Percentiles rank a stretch among this genome's conserved stretches.
These are phyloP conservation scores for Gymnarchus niloticus DNA, from an alignment of 2,113 vertebrate species.

Conservation along the genomic window DNA sequence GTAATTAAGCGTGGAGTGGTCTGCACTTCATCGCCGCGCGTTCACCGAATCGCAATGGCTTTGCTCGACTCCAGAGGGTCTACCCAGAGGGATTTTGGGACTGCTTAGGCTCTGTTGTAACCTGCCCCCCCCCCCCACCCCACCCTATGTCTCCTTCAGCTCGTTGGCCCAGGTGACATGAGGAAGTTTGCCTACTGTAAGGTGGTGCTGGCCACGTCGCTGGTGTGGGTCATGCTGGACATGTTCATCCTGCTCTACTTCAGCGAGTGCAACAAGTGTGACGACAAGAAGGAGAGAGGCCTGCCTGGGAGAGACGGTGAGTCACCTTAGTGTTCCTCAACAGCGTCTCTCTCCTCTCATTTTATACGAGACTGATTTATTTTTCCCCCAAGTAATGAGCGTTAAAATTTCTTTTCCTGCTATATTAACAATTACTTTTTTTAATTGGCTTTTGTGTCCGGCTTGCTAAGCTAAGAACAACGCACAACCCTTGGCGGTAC, in stretches of 20 bases:
- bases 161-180: constrained; percentile 64
- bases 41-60: not conserved
- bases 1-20: not conserved
- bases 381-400: no score
- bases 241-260: constrained; percentile 99
- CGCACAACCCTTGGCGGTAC: not conserved
- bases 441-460: not conserved
- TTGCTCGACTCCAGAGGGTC: not conserved
- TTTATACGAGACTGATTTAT: no score
- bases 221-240: constrained; percentile 98
- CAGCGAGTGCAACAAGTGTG: constrained; percentile 99
- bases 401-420: no score
- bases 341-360: no score
- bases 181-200: constrained; percentile 98
- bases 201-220: constrained; percentile 96
- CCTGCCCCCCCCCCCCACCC: not conserved
- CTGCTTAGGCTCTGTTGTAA: not conserved
- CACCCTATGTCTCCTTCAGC: constrained; percentile 33
- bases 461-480: not conserved
- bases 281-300: constrained; percentile 88
- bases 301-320: constrained; percentile 68
- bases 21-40: not conserved
- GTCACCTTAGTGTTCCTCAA: constrained; percentile 18
- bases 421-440: no score
- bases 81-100: not conserved